phyloP scores from a whole-genome alignment of 1,140 invertebrate genomes.

The Steinernema khuongi region DNA sequence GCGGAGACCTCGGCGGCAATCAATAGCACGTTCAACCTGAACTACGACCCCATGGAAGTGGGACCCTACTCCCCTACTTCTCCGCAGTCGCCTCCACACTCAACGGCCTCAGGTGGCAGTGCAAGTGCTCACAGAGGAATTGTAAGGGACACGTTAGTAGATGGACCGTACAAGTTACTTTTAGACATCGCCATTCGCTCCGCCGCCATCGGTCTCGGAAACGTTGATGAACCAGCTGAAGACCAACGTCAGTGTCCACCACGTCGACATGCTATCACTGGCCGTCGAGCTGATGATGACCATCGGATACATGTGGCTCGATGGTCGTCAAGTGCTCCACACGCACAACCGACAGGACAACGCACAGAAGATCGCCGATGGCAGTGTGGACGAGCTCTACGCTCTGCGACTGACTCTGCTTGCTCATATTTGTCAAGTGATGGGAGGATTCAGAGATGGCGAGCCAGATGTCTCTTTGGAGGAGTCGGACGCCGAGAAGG shows the following conservation, averaged over 20 bases:
- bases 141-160: neutral
- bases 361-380: constrained; percentile 31
- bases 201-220: constrained; percentile 33
- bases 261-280: constrained; percentile 53
- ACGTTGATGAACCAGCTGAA: constrained; percentile 27
- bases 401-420: constrained; percentile 36
- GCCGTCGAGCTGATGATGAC: constrained; percentile 44
- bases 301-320: constrained; percentile 41
- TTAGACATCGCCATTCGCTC: constrained; percentile 33
- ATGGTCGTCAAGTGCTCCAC: constrained; percentile 27
- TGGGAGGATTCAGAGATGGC: constrained; percentile 26
- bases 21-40: constrained; percentile 20
- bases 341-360: neutral
- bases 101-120: neutral
- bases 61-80: neutral
- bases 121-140: neutral
- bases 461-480: constrained; percentile 21
- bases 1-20: neutral
- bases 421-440: constrained; percentile 48
- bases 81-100: neutral
- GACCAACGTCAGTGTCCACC: constrained; percentile 44
- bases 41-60: neutral
- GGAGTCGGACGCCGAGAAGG: constrained; percentile 15
- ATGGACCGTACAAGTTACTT: neutral
- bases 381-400: constrained; percentile 29